phyloP scores from a whole-genome alignment of 2,113 vertebrate genomes.

The Montifringilla adamsi region DNA sequence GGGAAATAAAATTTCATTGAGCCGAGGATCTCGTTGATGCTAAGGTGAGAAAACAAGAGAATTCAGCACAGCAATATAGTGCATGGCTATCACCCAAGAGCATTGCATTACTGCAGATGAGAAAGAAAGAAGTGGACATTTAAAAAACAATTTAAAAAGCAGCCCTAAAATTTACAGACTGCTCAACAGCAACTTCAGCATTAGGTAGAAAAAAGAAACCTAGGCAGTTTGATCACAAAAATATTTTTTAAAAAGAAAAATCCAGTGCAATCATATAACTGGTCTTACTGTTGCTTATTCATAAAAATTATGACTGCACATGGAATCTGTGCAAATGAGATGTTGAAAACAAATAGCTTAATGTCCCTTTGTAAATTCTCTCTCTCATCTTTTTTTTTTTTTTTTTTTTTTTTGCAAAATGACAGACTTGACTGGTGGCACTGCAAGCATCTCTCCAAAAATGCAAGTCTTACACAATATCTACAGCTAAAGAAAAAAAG shows the following conservation, averaged over 20 bases:
- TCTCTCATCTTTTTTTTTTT: not conserved
- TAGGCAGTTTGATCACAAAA: not conserved
- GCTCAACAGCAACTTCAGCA: not conserved
- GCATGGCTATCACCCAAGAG: conserved; percentile 14
- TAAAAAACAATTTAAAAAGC: not conserved
- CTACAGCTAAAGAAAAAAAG: not conserved
- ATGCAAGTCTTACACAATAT: not conserved
- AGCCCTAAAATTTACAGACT: not conserved
- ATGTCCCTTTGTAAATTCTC: not conserved
- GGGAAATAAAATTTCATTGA: conserved; percentile 98
- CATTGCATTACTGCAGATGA: conserved; percentile 42
- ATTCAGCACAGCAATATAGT: conserved; percentile 54
- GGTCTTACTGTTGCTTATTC: not conserved
- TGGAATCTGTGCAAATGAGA: not conserved
- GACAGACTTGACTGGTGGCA: not conserved
- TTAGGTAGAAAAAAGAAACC: not conserved
- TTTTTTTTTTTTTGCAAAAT: not conserved
- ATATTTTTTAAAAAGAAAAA: not conserved
- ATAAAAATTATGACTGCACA: not conserved
- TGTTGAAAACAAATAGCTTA: not conserved
- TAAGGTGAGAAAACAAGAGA: conserved; percentile 73
- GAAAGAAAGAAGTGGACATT: conserved; percentile 42
- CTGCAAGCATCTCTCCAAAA: not conserved
- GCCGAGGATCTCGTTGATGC: conserved; percentile 95
- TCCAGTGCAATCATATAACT: not conserved